Percentiles rank a stretch among this genome's conserved stretches.
phyloP scores from a whole-genome alignment of 2,888 invertebrate species.

The Drosophila atroscutellata region DNA sequence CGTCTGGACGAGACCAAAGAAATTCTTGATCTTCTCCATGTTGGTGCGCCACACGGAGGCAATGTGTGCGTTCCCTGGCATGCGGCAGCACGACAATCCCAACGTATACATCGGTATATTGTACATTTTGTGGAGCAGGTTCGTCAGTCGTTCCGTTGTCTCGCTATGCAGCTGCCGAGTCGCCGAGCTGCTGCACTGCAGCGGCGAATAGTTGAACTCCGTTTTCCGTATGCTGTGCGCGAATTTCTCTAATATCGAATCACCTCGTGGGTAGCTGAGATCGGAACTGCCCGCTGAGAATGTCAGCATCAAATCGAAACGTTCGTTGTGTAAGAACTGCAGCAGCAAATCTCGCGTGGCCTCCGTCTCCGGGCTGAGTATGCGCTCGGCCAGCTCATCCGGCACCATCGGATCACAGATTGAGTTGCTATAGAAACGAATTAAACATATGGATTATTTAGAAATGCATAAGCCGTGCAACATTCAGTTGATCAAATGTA shows the following conservation, averaged over 20 bases:
- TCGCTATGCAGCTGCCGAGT: conserved; percentile 74
- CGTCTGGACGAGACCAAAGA: conserved; percentile 88
- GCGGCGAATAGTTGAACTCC: conserved; percentile 77
- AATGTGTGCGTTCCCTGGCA: conserved; percentile 89
- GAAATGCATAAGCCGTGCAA: not conserved
- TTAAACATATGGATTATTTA: not conserved
- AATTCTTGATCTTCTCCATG: conserved; percentile 88
- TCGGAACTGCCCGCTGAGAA: conserved; percentile 90
- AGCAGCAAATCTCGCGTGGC: conserved; percentile 86
- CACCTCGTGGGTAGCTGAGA: conserved; percentile 85
- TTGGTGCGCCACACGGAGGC: conserved; percentile 90
- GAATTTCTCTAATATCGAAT: conserved; percentile 79
- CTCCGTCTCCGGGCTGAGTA: conserved; percentile 85
- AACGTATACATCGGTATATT: conserved; percentile 89
- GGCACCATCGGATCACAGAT: conserved; percentile 83
- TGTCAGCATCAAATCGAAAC: conserved; percentile 90
- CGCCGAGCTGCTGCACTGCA: conserved; percentile 74
- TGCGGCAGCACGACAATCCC: conserved; percentile 93
- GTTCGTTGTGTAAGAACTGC: conserved; percentile 88
- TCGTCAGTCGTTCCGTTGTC: conserved; percentile 86
- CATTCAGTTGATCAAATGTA: not conserved
- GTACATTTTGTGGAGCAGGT: conserved; percentile 88
- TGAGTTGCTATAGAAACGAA: conserved; percentile 65
- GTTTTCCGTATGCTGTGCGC: conserved; percentile 80
- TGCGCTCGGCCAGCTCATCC: conserved; percentile 88